Base-by-base conservation (phyloP, 2,113 vertebrate genomes). In the Scophthalmus maximus region DNA sequence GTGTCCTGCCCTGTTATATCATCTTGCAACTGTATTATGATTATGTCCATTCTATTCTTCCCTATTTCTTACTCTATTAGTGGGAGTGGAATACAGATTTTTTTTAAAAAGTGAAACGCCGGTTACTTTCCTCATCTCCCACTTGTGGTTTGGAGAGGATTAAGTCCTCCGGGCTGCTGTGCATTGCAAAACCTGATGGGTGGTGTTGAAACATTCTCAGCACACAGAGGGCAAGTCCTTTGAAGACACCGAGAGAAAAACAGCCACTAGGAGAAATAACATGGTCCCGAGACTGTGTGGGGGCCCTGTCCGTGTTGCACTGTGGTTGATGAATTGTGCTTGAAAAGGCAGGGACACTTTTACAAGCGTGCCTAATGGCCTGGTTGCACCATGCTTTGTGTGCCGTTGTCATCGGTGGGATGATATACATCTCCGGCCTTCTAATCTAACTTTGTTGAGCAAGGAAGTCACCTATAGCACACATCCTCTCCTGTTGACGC, bases 141-240 rank as follows among this genome's bases (percentile, higher is more conserved):
- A 7, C 42, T 17, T 71, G 34, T 5, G 23, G 29, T 74, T 59
- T 70, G 9, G 11, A 17, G 23, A 49, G 73, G 59, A 65, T 81
- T 32, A 68, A 62, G 72, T 86, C 74, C 70, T 44, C 32, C 69
- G 73, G 79, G 53, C 61, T 76, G 49, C 26, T 76, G 53, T 56
- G 52, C 22, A 55, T 50, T 38, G 51, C 66, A 78, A 82, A 84
- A 76, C 72, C 59, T 67, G 61, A 75, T 34, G 11, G 61, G 70
- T 53, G 11, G 5, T 68, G 68, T 74, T 78, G 18, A 79, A 73
- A 52, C 27, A 72, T 63, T 23, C 23, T 26, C 11, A 44, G 18
- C 29, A 70, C 55, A 73, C 79, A 80, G 14, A 63, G 7, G 38
- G 68, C 64, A 53, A 73, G 49, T 17, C 20, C 25, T 47, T 29